Percentiles rank a stretch among this genome's conserved stretches.
These are phyloP conservation scores for Alligator mississippiensis DNA, from an alignment of 2,113 vertebrate species.

Conservation along the genomic window DNA sequence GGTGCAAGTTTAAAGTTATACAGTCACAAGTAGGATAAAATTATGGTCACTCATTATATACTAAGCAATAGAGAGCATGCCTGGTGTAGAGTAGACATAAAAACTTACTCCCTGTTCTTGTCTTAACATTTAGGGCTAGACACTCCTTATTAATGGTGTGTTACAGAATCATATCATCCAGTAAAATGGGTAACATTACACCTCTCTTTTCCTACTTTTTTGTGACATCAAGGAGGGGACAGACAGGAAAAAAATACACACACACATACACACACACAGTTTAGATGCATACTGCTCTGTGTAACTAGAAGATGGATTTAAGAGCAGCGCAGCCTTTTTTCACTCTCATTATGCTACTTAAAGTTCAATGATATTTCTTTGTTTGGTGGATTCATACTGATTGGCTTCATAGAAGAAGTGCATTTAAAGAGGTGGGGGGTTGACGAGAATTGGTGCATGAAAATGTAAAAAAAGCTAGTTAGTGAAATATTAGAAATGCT, in stretches of 20 bases:
- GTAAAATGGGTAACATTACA: neutral
- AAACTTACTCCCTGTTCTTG: neutral
- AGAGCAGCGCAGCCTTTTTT: neutral
- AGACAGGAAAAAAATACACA: neutral
- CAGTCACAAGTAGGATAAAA: neutral
- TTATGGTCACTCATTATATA: neutral
- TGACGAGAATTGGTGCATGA: neutral
- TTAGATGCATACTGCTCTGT: neutral
- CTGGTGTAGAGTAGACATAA: neutral
- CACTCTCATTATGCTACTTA: neutral
- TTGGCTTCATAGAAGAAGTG: neutral
- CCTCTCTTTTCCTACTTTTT: neutral
- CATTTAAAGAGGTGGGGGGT: neutral
- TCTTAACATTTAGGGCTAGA: neutral
- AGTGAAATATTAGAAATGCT: neutral
- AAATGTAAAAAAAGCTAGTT: neutral
- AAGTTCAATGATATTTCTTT: neutral
- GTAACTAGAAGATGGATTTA: neutral
- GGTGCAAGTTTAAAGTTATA: neutral
- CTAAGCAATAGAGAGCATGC: neutral
- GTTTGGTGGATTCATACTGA: neutral
- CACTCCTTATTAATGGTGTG: neutral
- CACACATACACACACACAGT: neutral
- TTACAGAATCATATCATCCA: fast-evolving
- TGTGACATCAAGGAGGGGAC: neutral